These are phyloP conservation scores for Anguilla marmorata DNA, from an alignment of 2,797 vertebrate genomes.

Conservation along the genomic window DNA sequence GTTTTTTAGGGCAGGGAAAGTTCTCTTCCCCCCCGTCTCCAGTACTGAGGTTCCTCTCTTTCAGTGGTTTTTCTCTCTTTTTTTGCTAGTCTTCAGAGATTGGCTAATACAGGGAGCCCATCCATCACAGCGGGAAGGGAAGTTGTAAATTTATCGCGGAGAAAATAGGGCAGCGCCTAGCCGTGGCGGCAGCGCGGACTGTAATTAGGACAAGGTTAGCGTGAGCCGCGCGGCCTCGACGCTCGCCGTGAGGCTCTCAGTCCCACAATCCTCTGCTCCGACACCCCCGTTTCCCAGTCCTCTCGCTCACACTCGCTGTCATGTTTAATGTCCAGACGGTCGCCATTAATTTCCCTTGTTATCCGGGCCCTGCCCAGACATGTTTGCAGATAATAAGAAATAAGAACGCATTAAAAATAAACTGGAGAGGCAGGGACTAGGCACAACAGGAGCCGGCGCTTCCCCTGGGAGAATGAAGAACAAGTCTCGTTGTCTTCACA, in stretches of 20 bases:
- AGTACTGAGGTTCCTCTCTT: constrained; percentile 51
- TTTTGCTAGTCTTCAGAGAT: constrained; percentile 66
- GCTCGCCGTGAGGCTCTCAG: background rate
- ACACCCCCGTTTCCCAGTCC: background rate
- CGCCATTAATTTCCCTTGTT: background rate
- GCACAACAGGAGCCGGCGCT: background rate
- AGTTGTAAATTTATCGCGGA: constrained; percentile 69
- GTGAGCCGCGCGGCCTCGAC: constrained; percentile 29
- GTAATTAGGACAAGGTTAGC: constrained; percentile 79
- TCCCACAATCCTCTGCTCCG: background rate
- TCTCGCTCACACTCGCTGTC: background rate
- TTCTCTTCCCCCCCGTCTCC: constrained; percentile 12
- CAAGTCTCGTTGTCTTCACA: background rate
- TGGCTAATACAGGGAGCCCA: constrained; percentile 71
- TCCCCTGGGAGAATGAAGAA: background rate
- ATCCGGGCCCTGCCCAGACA: background rate
- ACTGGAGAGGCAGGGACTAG: background rate
- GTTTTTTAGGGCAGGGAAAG: constrained; percentile 27
- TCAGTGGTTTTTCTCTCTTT: constrained; percentile 53
- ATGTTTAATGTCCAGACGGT: background rate
- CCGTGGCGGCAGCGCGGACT: constrained; percentile 62
- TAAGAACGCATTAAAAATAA: background rate
- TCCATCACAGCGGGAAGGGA: constrained; percentile 68
- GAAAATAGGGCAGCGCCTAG: constrained; percentile 71
- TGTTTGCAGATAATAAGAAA: constrained; percentile 16